phyloP scores from a whole-genome alignment of 2,113 vertebrate species.

The Toxotes jaculatrix region DNA sequence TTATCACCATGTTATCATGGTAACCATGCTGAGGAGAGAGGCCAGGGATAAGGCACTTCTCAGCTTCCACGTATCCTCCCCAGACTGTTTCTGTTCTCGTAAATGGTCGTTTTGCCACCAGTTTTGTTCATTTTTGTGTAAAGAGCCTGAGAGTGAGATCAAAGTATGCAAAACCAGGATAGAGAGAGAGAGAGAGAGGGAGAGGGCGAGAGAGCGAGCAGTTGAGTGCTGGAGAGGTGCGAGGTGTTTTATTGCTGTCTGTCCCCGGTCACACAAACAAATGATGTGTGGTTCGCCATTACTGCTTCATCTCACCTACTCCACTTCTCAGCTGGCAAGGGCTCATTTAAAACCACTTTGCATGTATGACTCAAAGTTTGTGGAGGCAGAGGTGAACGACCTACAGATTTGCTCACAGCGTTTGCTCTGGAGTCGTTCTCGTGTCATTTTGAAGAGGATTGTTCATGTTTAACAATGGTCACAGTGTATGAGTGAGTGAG shows the following conservation, averaged over 20 bases:
- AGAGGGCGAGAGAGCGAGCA: background rate
- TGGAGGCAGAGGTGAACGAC: background rate
- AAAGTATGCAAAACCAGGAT: background rate
- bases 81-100: constrained; percentile 15
- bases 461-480: background rate
- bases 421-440: background rate
- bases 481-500: background rate
- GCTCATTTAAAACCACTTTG: constrained; percentile 32
- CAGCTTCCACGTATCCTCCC: constrained; percentile 21
- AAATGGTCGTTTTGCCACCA: constrained; percentile 28
- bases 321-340: constrained; percentile 13
- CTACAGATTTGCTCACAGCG: background rate
- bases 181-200: background rate
- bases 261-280: constrained; percentile 41
- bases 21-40: constrained; percentile 65
- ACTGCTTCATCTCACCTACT: constrained; percentile 36
- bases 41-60: constrained; percentile 41
- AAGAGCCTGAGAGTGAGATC: constrained; percentile 16
- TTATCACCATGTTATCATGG: constrained; percentile 77
- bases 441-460: constrained; percentile 6
- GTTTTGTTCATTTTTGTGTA: constrained; percentile 25
- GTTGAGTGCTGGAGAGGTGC: background rate
- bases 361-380: constrained; percentile 43
- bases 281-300: constrained; percentile 53
- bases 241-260: constrained; percentile 49